Base-by-base conservation (phyloP, 2,113 vertebrate species). In the Chitala chitala region DNA sequence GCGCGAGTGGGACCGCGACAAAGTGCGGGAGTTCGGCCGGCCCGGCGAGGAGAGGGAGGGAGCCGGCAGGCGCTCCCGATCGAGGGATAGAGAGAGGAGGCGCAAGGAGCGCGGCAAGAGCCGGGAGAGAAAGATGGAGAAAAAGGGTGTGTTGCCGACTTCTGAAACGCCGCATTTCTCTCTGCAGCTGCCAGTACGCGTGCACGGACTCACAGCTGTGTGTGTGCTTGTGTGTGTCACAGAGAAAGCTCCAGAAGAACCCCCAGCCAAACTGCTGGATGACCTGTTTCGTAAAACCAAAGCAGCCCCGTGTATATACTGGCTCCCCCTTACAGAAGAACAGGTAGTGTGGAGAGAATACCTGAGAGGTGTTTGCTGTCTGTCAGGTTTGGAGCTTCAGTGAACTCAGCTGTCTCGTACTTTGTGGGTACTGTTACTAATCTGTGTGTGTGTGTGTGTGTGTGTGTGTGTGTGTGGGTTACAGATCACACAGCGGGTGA, bases 261-360 rank as follows among this genome's bases (percentile, higher is more conserved):
- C 95, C 44, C 95, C 94, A 2, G 94, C 93, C 71, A 96, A 96
- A 84, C 84, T 96, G 42, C 82, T 96, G 0, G 95, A 96, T 0
- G 95, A 96, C 80, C 85, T 96, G 75, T 96, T 96, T 85, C 90
- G 92, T 1, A 96, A 96, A 87, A 96, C 95, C 83, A 96, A 95
- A 90, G 92, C 94, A 1, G 92, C 94, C 65, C 95, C 95, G 0
- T 96, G 95, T 83, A 96, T 96, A 77, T 96, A 96, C 82, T 96
- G 94, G 94, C 92, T 96, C 3, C 95, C 95, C 0, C 92, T 94
- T 65, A 93, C 94, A 0, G 94, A 95, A 73, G 92, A 93, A 75
- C 95, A 96, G 92, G 95, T 95, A 38, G 77, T 84, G 29, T 46
- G 22, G 40, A 46, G 64, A 20, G 15, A 50, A 48, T 24, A 24